These are phyloP conservation scores for Mirounga angustirostris DNA, from an alignment of 2,113 vertebrate genomes.

Conservation along the genomic window DNA sequence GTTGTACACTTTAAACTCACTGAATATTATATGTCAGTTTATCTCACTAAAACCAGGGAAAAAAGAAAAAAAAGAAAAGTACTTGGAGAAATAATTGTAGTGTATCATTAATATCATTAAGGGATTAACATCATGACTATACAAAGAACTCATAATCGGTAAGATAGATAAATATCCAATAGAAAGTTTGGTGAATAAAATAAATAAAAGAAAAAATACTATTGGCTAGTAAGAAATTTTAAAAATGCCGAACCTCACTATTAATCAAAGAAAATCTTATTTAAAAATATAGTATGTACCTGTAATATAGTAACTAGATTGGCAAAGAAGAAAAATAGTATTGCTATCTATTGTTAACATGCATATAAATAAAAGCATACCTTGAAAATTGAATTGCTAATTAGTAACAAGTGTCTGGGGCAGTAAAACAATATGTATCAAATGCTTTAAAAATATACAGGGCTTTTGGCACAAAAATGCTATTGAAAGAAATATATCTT, in stretches of 20 bases:
- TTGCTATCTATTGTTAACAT: neutral
- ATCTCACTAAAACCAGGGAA: neutral
- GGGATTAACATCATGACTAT: neutral
- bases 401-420: neutral
- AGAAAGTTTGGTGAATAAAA: neutral
- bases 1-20: neutral
- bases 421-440: neutral
- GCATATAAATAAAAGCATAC: neutral
- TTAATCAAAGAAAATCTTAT: neutral
- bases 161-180: neutral
- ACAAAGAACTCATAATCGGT: neutral
- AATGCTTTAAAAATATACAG: conserved; percentile 7
- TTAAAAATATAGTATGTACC: neutral
- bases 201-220: neutral
- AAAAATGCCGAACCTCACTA: neutral
- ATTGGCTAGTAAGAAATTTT: neutral
- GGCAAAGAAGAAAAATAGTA: neutral
- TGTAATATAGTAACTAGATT: neutral
- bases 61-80: conserved; percentile 1
- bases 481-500: neutral
- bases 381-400: neutral
- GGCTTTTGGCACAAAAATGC: neutral
- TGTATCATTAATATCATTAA: neutral
- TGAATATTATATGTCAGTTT: neutral
- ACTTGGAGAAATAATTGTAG: neutral